Percentiles rank a stretch among this genome's conserved stretches.
These are phyloP conservation scores for Apus apus DNA, from an alignment of 2,113 vertebrate species.

Conservation along the genomic window DNA sequence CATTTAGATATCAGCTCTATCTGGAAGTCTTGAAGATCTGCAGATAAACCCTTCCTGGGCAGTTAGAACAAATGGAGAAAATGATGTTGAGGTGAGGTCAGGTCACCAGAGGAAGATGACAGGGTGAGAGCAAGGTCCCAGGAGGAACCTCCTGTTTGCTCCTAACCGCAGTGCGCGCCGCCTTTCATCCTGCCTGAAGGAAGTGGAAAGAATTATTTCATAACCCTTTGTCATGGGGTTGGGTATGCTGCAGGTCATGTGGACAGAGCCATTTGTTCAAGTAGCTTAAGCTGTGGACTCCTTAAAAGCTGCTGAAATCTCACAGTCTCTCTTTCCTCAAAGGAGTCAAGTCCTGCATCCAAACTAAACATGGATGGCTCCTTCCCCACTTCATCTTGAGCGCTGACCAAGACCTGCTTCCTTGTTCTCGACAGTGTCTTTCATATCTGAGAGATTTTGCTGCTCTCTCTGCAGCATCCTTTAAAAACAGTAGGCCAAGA, in stretches of 20 bases:
- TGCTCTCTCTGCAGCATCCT: background rate
- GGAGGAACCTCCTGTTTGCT: background rate
- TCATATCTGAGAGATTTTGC: background rate
- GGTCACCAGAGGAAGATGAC: background rate
- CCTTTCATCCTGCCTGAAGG: slow-evolving; percentile 21
- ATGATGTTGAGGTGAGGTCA: slow-evolving; percentile 7
- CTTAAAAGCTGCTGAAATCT: slow-evolving; percentile 54
- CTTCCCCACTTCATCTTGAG: background rate
- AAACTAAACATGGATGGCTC: slow-evolving; percentile 6
- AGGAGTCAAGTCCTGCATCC: slow-evolving; percentile 19
- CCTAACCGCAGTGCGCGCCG: accelerated
- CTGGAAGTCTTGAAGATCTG: background rate
- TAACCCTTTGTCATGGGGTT: background rate
- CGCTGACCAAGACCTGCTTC: background rate
- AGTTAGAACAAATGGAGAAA: background rate
- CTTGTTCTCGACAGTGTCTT: background rate
- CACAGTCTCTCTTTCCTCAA: slow-evolving; percentile 4
- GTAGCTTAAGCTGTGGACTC: slow-evolving; percentile 13
- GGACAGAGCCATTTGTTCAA: slow-evolving; percentile 33
- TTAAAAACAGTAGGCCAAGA: background rate
- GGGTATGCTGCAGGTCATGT: background rate
- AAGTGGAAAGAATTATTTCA: slow-evolving; percentile 27
- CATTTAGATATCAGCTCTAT: background rate
- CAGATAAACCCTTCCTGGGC: background rate
- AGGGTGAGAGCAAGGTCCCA: slow-evolving; percentile 5